Base-by-base conservation (phyloP, 2,113 vertebrate genomes). In the Lota lota region DNA sequence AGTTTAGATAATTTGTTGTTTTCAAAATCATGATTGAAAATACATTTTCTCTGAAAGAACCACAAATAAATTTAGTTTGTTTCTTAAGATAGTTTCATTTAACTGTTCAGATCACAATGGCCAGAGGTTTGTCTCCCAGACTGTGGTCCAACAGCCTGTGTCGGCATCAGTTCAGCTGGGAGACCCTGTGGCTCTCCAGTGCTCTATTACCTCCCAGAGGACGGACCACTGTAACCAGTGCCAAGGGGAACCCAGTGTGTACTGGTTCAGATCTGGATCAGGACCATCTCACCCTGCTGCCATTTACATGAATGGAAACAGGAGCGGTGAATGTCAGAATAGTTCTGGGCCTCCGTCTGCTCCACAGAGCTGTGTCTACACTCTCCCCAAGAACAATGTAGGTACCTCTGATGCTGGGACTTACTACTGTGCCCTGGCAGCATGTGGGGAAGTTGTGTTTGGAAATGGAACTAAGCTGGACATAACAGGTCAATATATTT, bases 361-460 rank as follows among this genome's bases (percentile, higher is more conserved):
- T 68, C 22, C 40, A 62, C 64, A 53, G 47, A 73, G 65, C 22
- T 73, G 71, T 67, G 21, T 63, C 71, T 67, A 63, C 0, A 18
- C 16, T 68, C 77, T 71, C 61, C 53, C 67, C 22, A 76, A 84
- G 61, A 18, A 18, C 58, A 64, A 22, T 15, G 17, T 82, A 62
- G 64, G 12, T 66, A 66, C 50, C 51, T 79, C 79, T 59, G 85
- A 87, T 72, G 20, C 62, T 47, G 83, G 79, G 19, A 87, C 47
- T 33, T 85, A 68, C 18, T 79, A 85, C 68, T 88, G 83, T 72
- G 72, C 79, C 60, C 67, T 74, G 50, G 19, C 62, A n/a, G 6
- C 63, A 0, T 74, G 72, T 64, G 79, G 33, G 0, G 6, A 77
- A 17, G 73, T 62, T 14, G 1, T 22, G 3, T 53, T 72, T 73